phyloP scores from a whole-genome alignment of 2,888 invertebrate genomes.

The Gandaritis pyraliata region DNA sequence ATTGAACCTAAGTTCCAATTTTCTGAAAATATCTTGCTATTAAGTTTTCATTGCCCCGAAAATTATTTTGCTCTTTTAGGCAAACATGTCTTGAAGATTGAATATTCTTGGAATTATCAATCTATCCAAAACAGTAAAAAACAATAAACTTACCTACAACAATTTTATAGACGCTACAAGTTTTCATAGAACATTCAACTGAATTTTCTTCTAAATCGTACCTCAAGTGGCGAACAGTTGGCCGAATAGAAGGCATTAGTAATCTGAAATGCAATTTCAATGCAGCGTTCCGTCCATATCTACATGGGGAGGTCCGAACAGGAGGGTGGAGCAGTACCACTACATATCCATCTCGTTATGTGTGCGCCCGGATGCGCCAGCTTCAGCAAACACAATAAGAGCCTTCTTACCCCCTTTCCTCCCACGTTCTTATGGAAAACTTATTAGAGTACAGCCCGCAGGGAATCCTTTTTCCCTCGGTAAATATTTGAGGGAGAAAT shows the following conservation, averaged over 20 bases:
- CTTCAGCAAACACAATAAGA: conserved; percentile 84
- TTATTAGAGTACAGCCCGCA: conserved; percentile 83
- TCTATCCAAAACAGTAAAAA: neutral
- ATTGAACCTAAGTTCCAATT: conserved; percentile 28
- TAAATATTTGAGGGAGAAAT: conserved; percentile 85
- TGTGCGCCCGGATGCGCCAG: conserved; percentile 84
- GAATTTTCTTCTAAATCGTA: conserved; percentile 29
- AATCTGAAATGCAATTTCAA: conserved; percentile 82
- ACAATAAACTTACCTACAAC: neutral
- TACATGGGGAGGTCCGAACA: conserved; percentile 72
- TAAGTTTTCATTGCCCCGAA: neutral
- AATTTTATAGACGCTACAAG: conserved; percentile 6
- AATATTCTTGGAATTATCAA: neutral
- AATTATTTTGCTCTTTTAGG: conserved; percentile 18
- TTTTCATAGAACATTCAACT: conserved; percentile 7
- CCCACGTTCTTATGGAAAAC: conserved; percentile 81
- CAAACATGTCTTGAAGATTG: conserved; percentile 16
- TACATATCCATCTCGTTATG: conserved; percentile 84
- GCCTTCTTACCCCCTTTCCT: conserved; percentile 64
- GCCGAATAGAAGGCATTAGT: conserved; percentile 74
- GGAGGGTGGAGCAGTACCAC: conserved; percentile 59
- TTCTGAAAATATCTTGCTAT: conserved; percentile 12
- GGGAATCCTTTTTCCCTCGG: conserved; percentile 84
- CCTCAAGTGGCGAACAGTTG: conserved; percentile 49
- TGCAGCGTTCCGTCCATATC: conserved; percentile 68